phyloP scores from a whole-genome alignment of 92 coral and sea anemone species.

The Actinostola sp. region DNA sequence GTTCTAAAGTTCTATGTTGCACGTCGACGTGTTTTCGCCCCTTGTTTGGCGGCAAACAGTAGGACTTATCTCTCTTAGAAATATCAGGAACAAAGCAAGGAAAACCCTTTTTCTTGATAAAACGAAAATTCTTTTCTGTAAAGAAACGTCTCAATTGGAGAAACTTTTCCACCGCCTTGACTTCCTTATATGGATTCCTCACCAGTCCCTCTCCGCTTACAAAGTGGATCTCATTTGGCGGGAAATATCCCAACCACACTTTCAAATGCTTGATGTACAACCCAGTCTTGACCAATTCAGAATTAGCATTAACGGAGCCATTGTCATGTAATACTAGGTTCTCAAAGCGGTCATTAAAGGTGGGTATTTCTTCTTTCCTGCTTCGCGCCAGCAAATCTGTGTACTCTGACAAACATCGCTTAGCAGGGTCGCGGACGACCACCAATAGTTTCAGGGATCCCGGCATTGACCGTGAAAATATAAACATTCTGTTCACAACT shows the following conservation, averaged over 20 bases:
- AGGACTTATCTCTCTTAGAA: conserved; percentile 4
- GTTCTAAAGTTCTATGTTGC: conserved; percentile 16
- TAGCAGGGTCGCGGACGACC: conserved; percentile 89
- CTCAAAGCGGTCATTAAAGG: conserved; percentile 40
- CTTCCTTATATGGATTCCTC: conserved; percentile 73
- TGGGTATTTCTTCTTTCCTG: conserved; percentile 70
- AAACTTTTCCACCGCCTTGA: conserved; percentile 76
- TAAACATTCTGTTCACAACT: conserved; percentile 71
- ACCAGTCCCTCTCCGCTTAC: conserved; percentile 91
- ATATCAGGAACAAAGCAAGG: conserved; percentile 64
- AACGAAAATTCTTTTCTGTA: conserved; percentile 66
- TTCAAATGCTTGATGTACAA: conserved; percentile 73
- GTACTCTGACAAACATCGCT: conserved; percentile 89
- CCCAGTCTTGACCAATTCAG: conserved; percentile 76
- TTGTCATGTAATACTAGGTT: conserved; percentile 24
- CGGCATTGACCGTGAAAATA: conserved; percentile 25
- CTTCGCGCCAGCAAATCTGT: conserved; percentile 72
- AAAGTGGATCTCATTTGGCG: conserved; percentile 70
- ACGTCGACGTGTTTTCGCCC: conserved; percentile 55
- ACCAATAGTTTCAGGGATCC: conserved; percentile 73
- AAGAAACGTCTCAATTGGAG: conserved; percentile 64
- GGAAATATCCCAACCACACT: conserved; percentile 75
- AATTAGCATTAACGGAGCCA: conserved; percentile 61
- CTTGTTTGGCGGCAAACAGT: conserved; percentile 58
- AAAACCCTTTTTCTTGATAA: conserved; percentile 82